Evolutionary conservation across 92 coral and sea anemone species (phyloP), one percentile per base, ranked within the genome.

Genomic region (Epizoanthus scotinus): DNA sequence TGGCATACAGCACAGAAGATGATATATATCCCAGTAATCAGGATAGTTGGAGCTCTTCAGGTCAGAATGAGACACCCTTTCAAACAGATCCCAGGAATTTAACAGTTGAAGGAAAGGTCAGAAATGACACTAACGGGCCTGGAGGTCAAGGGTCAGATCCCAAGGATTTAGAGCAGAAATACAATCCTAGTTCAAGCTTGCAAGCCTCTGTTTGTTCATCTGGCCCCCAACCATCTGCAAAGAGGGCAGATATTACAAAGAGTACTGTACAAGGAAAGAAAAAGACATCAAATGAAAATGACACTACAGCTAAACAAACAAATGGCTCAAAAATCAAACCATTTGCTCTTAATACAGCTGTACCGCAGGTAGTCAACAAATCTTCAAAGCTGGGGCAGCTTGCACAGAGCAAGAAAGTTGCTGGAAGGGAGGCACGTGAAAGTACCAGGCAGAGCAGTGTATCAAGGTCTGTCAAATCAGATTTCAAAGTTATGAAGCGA

Each of bases 281-380:
- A 59, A 70, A 60, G 26, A 90, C 83, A 22, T 56, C 87, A 67
- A 78, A 25, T 38, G 83, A 49, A 36, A 82, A 87, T 67, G 84
- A 56, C 55, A 85, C 82, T 20, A 62, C 62, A 14, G 67, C 73
- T 25, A 82, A 72, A 63, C 81, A 49, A 47, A 58, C 64, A 72
- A 58, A 81, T 28, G 25, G 34, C 34, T 74, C 89, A 0, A 84
- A 42, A 42, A 61, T 91, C 55, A 86, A 59, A 72, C 12, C 89
- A 74, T 29, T 57, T 17, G 62, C 62, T 40, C 63, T 68, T 8
- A 87, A 65, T 64, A 70, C 58, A 26, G 14, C 40, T 18, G 44
- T 52, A 21, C 28, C 87, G 9, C 70, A 78, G 55, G 26, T 57
- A 20, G 84, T 77, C 53, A 78, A 22, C 47, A 71, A 68, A 53